Base-by-base conservation (phyloP, 30 jellyfish, hydroid and myxozoan species). In the Clytia hemisphaerica region DNA sequence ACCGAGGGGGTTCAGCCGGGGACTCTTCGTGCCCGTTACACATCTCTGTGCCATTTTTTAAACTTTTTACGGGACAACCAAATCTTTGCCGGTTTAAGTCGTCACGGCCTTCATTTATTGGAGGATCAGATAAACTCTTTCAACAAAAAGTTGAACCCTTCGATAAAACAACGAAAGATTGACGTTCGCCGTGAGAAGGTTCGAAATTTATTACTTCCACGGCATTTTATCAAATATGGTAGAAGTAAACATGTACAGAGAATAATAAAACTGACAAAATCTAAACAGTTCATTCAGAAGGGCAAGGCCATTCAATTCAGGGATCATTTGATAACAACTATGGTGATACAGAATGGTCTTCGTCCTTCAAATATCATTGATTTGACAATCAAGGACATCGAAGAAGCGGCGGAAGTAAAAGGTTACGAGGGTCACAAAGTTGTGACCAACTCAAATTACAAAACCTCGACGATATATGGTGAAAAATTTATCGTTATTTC, bases 401-500 rank as follows among this genome's bases (percentile, higher is more conserved):
- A 50, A 21, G 27, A 50, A 7, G 65, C 65, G 6, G 22, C 15
- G 27, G 65, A 9, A 9, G 65, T 50, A 50, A 10, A 50, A 28
- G 65, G 65, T 6, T 50, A 50, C 22, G 65, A 50, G 27, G 65
- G 65, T 7, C 65, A 50, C 22, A 14, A 21, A 7, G 65, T 50
- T 10, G 22, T 50, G 10, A 9, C 65, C 22, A 50, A 50, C 22
- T 6, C 10, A 6, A 50, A 21, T 21, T 50, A 50, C 22, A 50
- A 50, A 50, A 50, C 65, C 14, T 9, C 28, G 10, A 50, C 65
- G 27, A 50, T 50, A 14, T 50, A 50, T 50, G 65, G 65, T 6
- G 65, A 50, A 50, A 50, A 50, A 28, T 50, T 50, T 50, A 7
- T 50, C 6, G 65, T 50, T 7, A 21, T 50, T 50, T 21, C 65